Conservation (phyloP, 2,113 vertebrate genomes). For the Zosterops japonicus region DNA sequence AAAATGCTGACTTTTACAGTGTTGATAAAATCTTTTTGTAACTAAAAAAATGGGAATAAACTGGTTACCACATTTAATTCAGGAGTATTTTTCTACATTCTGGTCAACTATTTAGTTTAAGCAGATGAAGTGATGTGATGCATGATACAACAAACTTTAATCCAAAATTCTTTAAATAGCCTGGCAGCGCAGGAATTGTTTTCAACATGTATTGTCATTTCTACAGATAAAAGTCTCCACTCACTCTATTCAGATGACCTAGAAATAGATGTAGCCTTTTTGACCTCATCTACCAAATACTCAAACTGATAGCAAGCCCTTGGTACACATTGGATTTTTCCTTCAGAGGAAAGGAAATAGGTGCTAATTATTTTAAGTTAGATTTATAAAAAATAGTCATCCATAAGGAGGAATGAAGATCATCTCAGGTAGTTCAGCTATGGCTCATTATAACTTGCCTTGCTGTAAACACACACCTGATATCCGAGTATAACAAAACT, state of each 20-base stretch:
- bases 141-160: neutral
- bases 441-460: neutral
- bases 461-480: neutral
- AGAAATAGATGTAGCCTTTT: neutral
- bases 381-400: neutral
- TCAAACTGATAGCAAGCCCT: neutral
- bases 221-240: neutral
- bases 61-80: neutral
- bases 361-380: neutral
- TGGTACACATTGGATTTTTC: fast-evolving
- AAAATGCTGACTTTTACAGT: neutral
- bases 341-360: neutral
- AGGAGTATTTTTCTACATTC: neutral
- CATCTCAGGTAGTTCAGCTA: neutral
- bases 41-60: neutral
- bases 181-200: neutral
- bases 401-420: neutral
- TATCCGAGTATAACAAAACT: neutral
- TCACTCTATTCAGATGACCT: neutral
- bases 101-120: neutral
- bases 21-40: neutral
- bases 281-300: neutral
- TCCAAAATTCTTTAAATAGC: neutral
- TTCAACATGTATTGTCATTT: neutral
- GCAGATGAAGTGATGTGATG: neutral